Percentiles rank a stretch among this genome's conserved stretches.
Evolutionary conservation across 2,797 vertebrate species (phyloP).

Genomic region (Poeciliopsis presidionis): DNA sequence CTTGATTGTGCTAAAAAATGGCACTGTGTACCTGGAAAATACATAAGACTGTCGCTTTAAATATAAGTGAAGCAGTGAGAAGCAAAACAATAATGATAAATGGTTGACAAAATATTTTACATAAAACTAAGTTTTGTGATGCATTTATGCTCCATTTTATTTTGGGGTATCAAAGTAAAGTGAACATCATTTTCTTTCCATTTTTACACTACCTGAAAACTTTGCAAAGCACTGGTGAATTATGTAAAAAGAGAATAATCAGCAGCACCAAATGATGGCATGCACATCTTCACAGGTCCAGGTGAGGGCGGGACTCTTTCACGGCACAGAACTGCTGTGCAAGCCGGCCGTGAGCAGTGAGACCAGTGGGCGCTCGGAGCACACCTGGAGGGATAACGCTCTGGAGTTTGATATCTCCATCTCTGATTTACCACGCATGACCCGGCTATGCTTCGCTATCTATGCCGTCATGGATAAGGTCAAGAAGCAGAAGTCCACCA

Average conservation of each 20-base stretch:
- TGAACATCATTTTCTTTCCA: neutral
- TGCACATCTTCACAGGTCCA: constrained; percentile 83
- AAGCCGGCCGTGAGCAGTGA: constrained; percentile 92
- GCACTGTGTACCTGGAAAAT: no score
- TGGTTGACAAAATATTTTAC: neutral
- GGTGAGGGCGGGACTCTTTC: constrained; percentile 95
- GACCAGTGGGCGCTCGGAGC: constrained; percentile 90
- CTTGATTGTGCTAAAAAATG: no score
- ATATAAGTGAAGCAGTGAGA: neutral
- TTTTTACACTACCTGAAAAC: neutral
- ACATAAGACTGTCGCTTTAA: neutral
- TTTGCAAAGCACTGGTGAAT: neutral
- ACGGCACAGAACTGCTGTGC: constrained; percentile 95
- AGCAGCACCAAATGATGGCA: neutral
- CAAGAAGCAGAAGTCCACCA: constrained; percentile 94
- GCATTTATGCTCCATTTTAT: neutral
- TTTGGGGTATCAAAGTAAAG: neutral
- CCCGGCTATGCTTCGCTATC: constrained; percentile 94
- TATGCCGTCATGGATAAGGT: constrained; percentile 97
- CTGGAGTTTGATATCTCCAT: constrained; percentile 94
- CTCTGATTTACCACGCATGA: constrained; percentile 95
- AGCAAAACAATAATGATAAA: neutral
- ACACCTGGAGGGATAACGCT: constrained; percentile 86
- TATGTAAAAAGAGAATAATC: neutral
- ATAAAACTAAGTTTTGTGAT: neutral